Conservation (phyloP, 1,140 invertebrate genomes). For the Psilanteris sp. region DNA sequence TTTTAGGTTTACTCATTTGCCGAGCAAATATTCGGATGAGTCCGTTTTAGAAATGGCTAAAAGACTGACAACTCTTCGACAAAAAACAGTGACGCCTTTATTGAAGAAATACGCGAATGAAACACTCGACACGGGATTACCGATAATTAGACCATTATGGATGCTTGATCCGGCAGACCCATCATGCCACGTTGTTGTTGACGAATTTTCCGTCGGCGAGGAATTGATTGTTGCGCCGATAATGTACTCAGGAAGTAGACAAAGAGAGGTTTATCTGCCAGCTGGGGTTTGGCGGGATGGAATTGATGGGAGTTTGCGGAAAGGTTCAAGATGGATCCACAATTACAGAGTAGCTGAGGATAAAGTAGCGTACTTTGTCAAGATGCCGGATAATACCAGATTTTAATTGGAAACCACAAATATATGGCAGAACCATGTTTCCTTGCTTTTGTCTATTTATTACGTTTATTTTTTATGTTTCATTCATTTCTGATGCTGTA, state of each 20-base stretch:
- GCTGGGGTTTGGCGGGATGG: conserved; percentile 94
- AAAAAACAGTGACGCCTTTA: conserved; percentile 87
- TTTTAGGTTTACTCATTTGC: conserved; percentile 92
- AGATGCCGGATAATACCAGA: conserved; percentile 90
- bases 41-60: conserved; percentile 88
- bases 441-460: not conserved
- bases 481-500: not conserved
- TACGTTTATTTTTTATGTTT: conserved; percentile 1
- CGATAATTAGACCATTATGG: conserved; percentile 94
- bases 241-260: conserved; percentile 83
- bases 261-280: conserved; percentile 89
- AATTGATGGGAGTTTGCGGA: conserved; percentile 89
- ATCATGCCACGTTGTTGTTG: conserved; percentile 87
- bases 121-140: conserved; percentile 88
- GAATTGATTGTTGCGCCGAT: conserved; percentile 95
- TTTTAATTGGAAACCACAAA: conserved; percentile 79
- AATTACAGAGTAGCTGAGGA: conserved; percentile 89
- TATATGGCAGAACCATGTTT: not conserved
- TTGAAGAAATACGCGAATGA: conserved; percentile 87
- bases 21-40: conserved; percentile 91
- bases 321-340: conserved; percentile 93
- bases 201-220: conserved; percentile 95
- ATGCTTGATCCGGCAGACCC: conserved; percentile 92
- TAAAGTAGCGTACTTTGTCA: conserved; percentile 91
- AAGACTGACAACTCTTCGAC: conserved; percentile 86